A percentile compares a stretch with the other conserved stretches of the same genome.
Conservation (phyloP, 2,797 vertebrate genomes). For the Kryptopterus vitreolus region DNA sequence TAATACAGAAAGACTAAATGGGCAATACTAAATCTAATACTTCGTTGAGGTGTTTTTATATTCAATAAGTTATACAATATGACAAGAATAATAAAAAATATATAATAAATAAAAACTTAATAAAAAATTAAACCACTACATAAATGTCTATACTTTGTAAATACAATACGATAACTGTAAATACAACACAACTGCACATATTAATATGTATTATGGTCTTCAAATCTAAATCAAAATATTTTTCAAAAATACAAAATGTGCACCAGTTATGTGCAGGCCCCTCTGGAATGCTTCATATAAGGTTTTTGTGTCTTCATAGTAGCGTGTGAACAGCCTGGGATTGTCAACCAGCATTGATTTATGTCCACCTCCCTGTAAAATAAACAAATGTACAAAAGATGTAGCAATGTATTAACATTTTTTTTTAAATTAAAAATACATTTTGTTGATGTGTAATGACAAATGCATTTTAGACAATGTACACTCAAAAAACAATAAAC, state of each 20-base stretch:
- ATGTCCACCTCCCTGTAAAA: slow-evolving; percentile 79
- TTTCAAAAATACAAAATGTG: slow-evolving; percentile 59
- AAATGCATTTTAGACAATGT: background rate
- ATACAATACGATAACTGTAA: no score
- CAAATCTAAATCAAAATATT: background rate
- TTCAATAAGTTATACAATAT: no score
- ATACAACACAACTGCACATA: no score
- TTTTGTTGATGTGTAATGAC: background rate
- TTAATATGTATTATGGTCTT: background rate
- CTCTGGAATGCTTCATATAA: slow-evolving; percentile 96
- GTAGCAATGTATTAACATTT: no score
- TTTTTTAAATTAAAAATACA: background rate
- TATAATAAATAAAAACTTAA: no score
- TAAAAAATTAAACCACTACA: no score
- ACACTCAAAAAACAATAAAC: background rate
- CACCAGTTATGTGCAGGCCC: slow-evolving; percentile 91
- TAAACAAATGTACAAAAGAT: background rate
- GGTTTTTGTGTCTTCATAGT: slow-evolving; percentile 91
- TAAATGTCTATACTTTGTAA: no score
- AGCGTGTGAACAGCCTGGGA: slow-evolving; percentile 84
- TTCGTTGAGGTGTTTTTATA: no score
- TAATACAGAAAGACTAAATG: no score
- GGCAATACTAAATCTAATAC: no score
- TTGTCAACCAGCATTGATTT: slow-evolving; percentile 86
- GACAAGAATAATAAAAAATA: no score